phyloP scores from a whole-genome alignment of 2,888 invertebrate genomes.

The Hedya salicella region DNA sequence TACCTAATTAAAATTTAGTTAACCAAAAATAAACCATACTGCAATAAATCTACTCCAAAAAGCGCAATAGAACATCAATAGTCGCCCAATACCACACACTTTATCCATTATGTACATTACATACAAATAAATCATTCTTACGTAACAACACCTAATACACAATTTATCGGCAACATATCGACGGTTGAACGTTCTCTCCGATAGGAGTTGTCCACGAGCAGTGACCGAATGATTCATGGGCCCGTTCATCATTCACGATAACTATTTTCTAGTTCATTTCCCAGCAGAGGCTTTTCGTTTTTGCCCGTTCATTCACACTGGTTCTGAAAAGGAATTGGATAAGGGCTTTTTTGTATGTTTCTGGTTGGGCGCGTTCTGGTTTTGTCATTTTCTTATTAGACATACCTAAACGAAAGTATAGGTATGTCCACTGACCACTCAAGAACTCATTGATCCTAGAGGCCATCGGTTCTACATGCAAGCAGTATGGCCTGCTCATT shows the following conservation, averaged over 20 bases:
- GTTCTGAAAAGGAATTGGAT: constrained; percentile 22
- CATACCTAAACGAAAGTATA: neutral
- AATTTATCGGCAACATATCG: constrained; percentile 20
- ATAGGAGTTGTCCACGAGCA: constrained; percentile 30
- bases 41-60: neutral
- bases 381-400: neutral
- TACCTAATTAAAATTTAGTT: too few species aligned
- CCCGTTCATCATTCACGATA: constrained; percentile 41
- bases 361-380: neutral
- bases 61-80: too few species aligned
- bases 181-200: neutral
- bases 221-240: constrained; percentile 37
- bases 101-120: neutral
- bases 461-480: too few species aligned
- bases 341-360: constrained; percentile 24
- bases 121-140: neutral
- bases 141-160: neutral
- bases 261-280: constrained; percentile 43
- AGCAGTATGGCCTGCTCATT: too few species aligned
- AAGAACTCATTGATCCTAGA: too few species aligned
- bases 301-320: constrained; percentile 37
- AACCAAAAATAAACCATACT: too few species aligned
- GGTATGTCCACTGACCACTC: too few species aligned
- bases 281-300: constrained; percentile 28
- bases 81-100: neutral